Evolutionary conservation across 2,797 vertebrate species (phyloP).

Genomic region (Pempheris klunzingeri): DNA sequence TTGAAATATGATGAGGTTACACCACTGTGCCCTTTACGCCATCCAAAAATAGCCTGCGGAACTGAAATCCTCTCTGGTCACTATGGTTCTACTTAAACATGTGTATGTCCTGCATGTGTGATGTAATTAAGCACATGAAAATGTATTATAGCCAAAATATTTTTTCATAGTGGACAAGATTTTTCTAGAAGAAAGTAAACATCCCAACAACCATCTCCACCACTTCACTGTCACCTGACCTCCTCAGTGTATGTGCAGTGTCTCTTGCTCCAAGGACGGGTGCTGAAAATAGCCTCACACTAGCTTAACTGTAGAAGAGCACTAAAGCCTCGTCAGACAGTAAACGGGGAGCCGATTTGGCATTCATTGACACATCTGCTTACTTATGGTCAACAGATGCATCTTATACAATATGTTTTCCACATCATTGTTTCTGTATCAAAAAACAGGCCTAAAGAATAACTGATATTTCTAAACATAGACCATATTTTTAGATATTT

Average conservation of each 20-base stretch:
- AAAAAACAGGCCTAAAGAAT: slow-evolving; percentile 7
- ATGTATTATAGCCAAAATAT: background rate
- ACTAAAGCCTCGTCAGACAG: slow-evolving; percentile 63
- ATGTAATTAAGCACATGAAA: slow-evolving; percentile 7
- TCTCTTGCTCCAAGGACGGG: slow-evolving; percentile 51
- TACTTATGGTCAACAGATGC: slow-evolving; percentile 21
- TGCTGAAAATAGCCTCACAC: slow-evolving; percentile 73
- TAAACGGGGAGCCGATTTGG: slow-evolving; percentile 44
- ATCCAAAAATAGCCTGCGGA: slow-evolving; percentile 73
- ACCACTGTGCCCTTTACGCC: slow-evolving; percentile 38
- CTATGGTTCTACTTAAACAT: slow-evolving; percentile 60
- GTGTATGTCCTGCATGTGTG: slow-evolving; percentile 39
- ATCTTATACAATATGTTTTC: background rate
- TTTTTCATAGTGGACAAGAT: background rate
- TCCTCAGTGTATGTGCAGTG: slow-evolving; percentile 39
- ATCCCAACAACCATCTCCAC: background rate
- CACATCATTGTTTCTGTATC: background rate
- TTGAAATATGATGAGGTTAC: slow-evolving; percentile 47
- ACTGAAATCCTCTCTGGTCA: slow-evolving; percentile 40
- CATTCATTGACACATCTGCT: slow-evolving; percentile 17
- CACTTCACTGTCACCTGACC: slow-evolving; percentile 47
- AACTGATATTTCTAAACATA: too few species aligned
- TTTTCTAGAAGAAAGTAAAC: slow-evolving; percentile 17
- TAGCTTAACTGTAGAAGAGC: slow-evolving; percentile 62
- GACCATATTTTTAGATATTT: too few species aligned